Percentiles rank a stretch among this genome's conserved stretches.
Evolutionary conservation across 92 coral and sea anemone genomes (phyloP).

Genomic region (Virgularia gustaviana): DNA sequence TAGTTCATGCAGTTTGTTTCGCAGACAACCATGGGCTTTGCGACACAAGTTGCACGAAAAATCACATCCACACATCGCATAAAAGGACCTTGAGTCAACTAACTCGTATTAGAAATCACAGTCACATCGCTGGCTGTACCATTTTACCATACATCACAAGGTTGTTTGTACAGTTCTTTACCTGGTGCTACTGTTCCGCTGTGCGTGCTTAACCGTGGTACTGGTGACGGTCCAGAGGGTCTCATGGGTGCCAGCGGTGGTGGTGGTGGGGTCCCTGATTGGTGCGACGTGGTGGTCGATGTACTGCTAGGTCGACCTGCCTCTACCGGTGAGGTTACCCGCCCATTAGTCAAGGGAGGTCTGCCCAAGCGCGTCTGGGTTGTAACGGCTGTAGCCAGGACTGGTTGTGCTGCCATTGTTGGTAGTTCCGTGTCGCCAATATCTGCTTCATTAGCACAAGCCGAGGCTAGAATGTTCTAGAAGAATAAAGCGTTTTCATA

Average conservation of each 20-base stretch:
- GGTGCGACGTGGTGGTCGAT: slow-evolving; percentile 31
- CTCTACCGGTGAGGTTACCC: slow-evolving; percentile 33
- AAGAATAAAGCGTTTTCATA: too few relatives aligned
- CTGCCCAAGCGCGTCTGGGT: background rate
- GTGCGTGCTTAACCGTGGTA: slow-evolving; percentile 2
- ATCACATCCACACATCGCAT: too few relatives aligned
- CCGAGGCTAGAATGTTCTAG: slow-evolving; percentile 93
- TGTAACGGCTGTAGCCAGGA: too few relatives aligned
- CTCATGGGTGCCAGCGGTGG: too few relatives aligned
- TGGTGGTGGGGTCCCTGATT: slow-evolving; percentile 19
- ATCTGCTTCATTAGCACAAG: slow-evolving; percentile 96
- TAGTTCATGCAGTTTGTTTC: too few relatives aligned
- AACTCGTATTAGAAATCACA: too few relatives aligned
- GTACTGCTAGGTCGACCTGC: slow-evolving; percentile 27
- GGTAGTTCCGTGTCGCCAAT: slow-evolving; percentile 48
- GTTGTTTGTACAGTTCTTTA: too few relatives aligned
- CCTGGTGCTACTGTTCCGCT: slow-evolving; percentile 26
- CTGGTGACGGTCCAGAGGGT: background rate
- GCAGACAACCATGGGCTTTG: too few relatives aligned
- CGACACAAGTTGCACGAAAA: too few relatives aligned
- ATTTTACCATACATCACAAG: too few relatives aligned
- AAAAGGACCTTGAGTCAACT: too few relatives aligned
- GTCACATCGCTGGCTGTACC: too few relatives aligned
- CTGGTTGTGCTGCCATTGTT: background rate
- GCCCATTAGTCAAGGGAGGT: slow-evolving; percentile 15